Evolutionary conservation across 2,888 invertebrate species (phyloP), one percentile per base, ranked within the genome.

Genomic region (Stenodera caucasica): DNA sequence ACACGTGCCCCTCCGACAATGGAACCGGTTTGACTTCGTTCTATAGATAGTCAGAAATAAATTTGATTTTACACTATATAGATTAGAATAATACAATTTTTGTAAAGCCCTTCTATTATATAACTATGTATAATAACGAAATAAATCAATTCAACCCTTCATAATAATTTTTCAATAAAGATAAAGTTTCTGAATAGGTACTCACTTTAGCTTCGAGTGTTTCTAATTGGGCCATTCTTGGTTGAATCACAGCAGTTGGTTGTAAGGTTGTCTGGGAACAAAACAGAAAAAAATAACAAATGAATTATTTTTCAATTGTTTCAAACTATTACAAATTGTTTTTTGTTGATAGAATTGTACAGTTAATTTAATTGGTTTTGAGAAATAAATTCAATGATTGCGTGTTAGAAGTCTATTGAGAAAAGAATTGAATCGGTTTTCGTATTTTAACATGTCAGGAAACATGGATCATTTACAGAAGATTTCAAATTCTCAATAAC

Each of bases 161-260:
- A n/a, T n/a, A n/a, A n/a, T n/a, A n/a, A n/a, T n/a, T n/a, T n/a
- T n/a, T n/a, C n/a, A n/a, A n/a, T n/a, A n/a, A n/a, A 4, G 33
- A 33, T 33, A 33, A 33, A 33, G 12, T 33, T 4, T 35, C 14
- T 35, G 35, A 14, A 35, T 14, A 35, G 8, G 21, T 61, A 80
- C 82, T 81, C 81, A 90, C 90, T 86, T 90, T 90, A 67, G 90
- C 90, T 81, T 90, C 91, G 76, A 91, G 82, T 68, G 85, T 89
- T 79, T 90, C 90, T 74, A 91, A 83, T 81, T 90, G 89, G 66
- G 88, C 87, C 88, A 90, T 83, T 71, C 82, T 81, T 21, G 82
- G 82, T 70, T 79, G 80, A 58, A 75, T 77, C 75, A 83, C 67
- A 71, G 80, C 66, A 70, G 81, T 79, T 14, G 78, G 72, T 61